Evolutionary conservation across 2,888 invertebrate genomes (phyloP).

Genomic region (Norana najaformis): DNA sequence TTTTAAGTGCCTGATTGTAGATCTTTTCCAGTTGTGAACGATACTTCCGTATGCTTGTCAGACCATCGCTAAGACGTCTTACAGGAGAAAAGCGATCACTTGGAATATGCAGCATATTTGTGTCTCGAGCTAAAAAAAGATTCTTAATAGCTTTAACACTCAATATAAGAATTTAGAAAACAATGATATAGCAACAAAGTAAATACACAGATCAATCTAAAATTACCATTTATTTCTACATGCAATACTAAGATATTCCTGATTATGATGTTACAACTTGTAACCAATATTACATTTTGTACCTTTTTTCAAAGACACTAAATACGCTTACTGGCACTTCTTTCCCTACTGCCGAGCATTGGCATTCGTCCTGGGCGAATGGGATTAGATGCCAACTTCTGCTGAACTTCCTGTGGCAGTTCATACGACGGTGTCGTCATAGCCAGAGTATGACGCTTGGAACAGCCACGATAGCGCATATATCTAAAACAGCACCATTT

Average conservation of each 20-base stretch:
- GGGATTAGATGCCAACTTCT: constrained; percentile 61
- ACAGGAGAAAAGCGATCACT: constrained; percentile 86
- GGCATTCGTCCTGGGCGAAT: constrained; percentile 40
- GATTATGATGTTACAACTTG: not conserved
- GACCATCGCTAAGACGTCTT: constrained; percentile 83
- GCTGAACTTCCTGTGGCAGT: constrained; percentile 66
- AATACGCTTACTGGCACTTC: constrained; percentile 27
- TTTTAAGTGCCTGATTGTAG: constrained; percentile 69
- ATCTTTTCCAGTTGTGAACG: constrained; percentile 63
- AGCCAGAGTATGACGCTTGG: constrained; percentile 79
- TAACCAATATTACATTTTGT: not conserved
- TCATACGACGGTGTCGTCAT: constrained; percentile 66
- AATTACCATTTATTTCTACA: not conserved
- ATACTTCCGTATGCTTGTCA: constrained; percentile 55
- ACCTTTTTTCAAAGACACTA: not conserved
- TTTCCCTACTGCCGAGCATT: constrained; percentile 31
- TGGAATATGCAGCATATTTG: constrained; percentile 65
- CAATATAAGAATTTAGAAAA: constrained; percentile 13
- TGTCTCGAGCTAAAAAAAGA: constrained; percentile 60
- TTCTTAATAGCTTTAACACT: not conserved
- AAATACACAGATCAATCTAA: not conserved
- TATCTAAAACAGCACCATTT: constrained; percentile 67
- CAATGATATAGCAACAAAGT: not conserved
- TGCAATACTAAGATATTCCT: not conserved
- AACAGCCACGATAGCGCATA: constrained; percentile 76